phyloP scores from a whole-genome alignment of 2,888 invertebrate genomes.

The Tillus elongatus region DNA sequence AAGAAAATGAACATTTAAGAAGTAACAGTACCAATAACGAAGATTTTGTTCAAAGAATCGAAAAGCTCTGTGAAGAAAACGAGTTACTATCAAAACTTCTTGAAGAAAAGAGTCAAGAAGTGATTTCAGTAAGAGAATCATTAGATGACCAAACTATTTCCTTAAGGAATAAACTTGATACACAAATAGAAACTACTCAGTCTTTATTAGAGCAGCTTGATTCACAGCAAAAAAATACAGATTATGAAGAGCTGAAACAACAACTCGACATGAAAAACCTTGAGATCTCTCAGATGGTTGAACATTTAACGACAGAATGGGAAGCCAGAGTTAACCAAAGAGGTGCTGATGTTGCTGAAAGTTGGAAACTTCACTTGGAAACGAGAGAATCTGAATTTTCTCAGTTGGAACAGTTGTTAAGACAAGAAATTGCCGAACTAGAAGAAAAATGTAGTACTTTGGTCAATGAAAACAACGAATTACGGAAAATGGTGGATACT shows the following conservation, averaged over 20 bases:
- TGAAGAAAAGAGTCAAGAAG: neutral
- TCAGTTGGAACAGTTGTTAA: slow-evolving; percentile 44
- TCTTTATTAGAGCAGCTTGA: slow-evolving; percentile 2
- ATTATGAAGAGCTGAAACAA: slow-evolving; percentile 10
- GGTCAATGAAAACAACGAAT: slow-evolving; percentile 39
- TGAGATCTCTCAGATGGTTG: slow-evolving; percentile 9
- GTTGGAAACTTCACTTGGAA: slow-evolving; percentile 61
- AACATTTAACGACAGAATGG: slow-evolving; percentile 27
- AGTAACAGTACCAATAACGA: too few relatives aligned
- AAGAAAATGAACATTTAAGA: too few relatives aligned
- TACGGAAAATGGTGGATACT: slow-evolving; percentile 38
- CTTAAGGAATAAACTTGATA: slow-evolving; percentile 14
- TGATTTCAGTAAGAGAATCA: too few relatives aligned
- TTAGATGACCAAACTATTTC: slow-evolving; percentile 12
- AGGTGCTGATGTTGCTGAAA: slow-evolving; percentile 58
- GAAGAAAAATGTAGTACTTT: slow-evolving; percentile 40
- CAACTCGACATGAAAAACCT: slow-evolving; percentile 8
- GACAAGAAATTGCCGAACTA: slow-evolving; percentile 45
- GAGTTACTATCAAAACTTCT: slow-evolving; percentile 13
- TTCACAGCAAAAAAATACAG: slow-evolving; percentile 13
- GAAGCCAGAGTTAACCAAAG: slow-evolving; percentile 54
- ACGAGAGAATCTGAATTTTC: slow-evolving; percentile 55
- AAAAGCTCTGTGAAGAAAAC: slow-evolving; percentile 9
- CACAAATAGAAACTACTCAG: slow-evolving; percentile 7
- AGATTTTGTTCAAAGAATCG: too few relatives aligned